Evolutionary conservation across 2,888 invertebrate genomes (phyloP), one percentile per base, ranked within the genome.

Genomic region (Phyllotreta striolata): DNA sequence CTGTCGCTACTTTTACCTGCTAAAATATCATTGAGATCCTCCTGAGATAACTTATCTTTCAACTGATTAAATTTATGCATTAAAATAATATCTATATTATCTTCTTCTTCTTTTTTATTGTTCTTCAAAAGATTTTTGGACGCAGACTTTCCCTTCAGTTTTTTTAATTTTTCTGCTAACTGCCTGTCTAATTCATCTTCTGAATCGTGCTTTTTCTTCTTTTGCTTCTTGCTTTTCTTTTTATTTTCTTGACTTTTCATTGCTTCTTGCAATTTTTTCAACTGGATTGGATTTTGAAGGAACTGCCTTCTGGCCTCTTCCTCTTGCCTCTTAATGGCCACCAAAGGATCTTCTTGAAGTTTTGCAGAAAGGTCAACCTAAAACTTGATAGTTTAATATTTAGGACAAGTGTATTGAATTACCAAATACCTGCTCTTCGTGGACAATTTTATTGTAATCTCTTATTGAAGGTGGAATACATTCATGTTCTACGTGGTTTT

Each of bases 331-430:
- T 91, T 93, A 6, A 98, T 96, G 2, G 91, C 86, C 77, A 94
- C 89, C 41, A 98, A 81, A 0, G 98, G 98, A 84, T 98, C 98
- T 81, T 98, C 97, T 78, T 96, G 88, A 67, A 96, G 85, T 82
- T 97, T 97, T 13, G 95, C 87, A 49, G 88, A 89, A 75, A 96
- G 84, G 79, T 97, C 96, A 8, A 96, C 92, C 82, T 93, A 90
- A 58, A 89, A 86, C n/a, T 38, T 46, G 39, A 62, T 13, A 9
- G n/a, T 14, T 40, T 1, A 39, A 37, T 35, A n/a, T 54, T 34
- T 7, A 38, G n/a, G 9, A 34, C 4, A 35, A 9, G 6, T n/a
- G 10, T 12, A 59, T 34, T n/a, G 37, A 37, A 60, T 40, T 24
- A 24, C 9, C 10, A 3, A 54, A 68, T 63, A 76, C 77, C 72